These are phyloP conservation scores for Muntiacus muntjak DNA, from an alignment of 2,113 vertebrate genomes.

Conservation along the genomic window DNA sequence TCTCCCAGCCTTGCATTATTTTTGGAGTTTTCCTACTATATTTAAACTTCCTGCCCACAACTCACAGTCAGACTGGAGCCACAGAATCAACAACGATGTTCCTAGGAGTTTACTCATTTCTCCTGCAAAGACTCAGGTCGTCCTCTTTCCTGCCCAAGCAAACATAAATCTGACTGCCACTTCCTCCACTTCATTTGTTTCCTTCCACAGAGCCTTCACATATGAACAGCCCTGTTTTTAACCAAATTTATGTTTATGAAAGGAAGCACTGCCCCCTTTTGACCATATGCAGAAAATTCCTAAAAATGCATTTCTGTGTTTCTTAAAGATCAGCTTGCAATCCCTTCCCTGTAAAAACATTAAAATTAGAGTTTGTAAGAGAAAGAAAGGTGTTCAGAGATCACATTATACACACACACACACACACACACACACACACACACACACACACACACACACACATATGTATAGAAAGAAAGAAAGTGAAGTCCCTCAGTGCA, in stretches of 20 bases:
- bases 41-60: not conserved
- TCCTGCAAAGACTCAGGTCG: not conserved
- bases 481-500: not conserved
- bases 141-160: not conserved
- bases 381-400: not conserved
- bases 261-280: slow-evolving; percentile 24
- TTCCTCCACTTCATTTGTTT: not conserved
- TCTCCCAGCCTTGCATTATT: not conserved
- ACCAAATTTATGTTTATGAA: not conserved
- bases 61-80: slow-evolving; percentile 41
- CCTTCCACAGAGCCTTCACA: not conserved
- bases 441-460: too few relatives aligned
- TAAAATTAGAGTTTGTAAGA: not conserved
- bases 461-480: not conserved
- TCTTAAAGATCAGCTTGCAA: not conserved
- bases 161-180: not conserved
- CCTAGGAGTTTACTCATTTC: not conserved
- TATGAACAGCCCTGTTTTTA: not conserved
- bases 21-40: not conserved
- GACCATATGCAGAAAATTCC: not conserved
- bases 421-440: not conserved
- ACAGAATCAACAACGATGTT: not conserved
- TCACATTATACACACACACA: not conserved
- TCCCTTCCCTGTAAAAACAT: not conserved
- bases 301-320: not conserved